A percentile compares a stretch with the other conserved stretches of the same genome.
Conservation (phyloP, 2,888 invertebrate genomes). For the Idaea straminata region DNA sequence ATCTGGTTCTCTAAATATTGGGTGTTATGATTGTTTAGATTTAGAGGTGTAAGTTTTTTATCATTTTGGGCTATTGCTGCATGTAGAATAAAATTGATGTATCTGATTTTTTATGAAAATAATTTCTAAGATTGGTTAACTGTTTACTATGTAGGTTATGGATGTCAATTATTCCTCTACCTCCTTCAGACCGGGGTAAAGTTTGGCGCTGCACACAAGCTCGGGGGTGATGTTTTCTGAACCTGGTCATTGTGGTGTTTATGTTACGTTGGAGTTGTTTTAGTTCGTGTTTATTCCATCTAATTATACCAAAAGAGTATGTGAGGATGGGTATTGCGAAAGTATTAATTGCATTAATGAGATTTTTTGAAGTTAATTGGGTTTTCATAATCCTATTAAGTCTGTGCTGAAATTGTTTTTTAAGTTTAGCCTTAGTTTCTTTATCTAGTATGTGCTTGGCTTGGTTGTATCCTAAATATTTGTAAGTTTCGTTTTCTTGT, state of each 20-base stretch:
- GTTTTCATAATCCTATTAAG: not conserved
- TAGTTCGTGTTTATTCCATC: not conserved
- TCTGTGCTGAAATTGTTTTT: not conserved
- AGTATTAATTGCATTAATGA: constrained; percentile 8
- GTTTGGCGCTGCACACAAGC: not conserved
- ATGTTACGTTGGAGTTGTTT: not conserved
- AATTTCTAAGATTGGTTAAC: not conserved
- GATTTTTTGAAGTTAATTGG: not conserved
- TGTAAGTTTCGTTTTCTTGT: not conserved
- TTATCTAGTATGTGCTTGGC: not conserved
- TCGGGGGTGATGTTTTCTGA: not conserved
- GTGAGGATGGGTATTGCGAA: constrained; percentile 13
- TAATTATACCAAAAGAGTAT: not conserved
- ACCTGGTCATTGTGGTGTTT: not conserved
- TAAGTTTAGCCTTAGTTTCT: not conserved
- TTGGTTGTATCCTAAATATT: not conserved
- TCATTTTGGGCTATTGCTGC: not conserved
- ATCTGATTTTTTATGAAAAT: not conserved
- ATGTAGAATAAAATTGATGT: not conserved
- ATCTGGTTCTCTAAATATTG: not conserved
- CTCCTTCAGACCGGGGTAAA: not conserved
- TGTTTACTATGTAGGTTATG: not conserved
- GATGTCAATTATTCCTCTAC: not conserved
- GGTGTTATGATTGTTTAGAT: not conserved
- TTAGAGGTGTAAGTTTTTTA: not conserved